phyloP scores from a whole-genome alignment of 2,113 vertebrate genomes.

The Natator depressus region DNA sequence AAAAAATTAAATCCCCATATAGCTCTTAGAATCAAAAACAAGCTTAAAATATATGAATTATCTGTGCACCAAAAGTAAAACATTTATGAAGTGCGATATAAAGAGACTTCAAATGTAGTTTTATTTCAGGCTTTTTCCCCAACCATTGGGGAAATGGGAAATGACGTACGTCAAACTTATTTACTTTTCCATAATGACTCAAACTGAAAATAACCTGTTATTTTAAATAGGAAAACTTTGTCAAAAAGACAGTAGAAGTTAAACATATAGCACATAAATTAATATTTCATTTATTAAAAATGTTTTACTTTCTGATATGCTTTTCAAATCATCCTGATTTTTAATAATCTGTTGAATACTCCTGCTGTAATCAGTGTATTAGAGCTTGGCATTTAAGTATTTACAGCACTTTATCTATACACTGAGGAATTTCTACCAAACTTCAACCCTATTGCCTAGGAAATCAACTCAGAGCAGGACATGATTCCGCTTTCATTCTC shows the following conservation, averaged over 20 bases:
- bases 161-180: not conserved
- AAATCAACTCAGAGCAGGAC: not conserved
- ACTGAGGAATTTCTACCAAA: fast-evolving
- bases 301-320: not conserved
- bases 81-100: not conserved
- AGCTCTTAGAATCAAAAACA: too few species aligned
- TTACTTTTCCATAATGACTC: not conserved
- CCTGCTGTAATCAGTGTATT: too few species aligned
- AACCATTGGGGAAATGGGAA: not conserved
- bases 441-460: not conserved
- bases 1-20: not conserved
- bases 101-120: not conserved
- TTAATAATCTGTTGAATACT: not conserved
- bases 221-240: not conserved
- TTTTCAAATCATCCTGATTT: not conserved
- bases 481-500: not conserved
- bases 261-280: not conserved
- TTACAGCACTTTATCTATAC: not conserved
- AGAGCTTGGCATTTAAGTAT: not conserved
- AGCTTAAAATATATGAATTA: too few species aligned
- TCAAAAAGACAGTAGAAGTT: not conserved
- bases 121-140: not conserved
- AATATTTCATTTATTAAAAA: not conserved
- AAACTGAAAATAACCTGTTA: not conserved
- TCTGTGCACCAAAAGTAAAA: not conserved